A percentile compares a stretch with the other conserved stretches of the same genome.
These are phyloP conservation scores for Tenthredo distinguenda DNA, from an alignment of 2,888 invertebrate species.

Conservation along the genomic window DNA sequence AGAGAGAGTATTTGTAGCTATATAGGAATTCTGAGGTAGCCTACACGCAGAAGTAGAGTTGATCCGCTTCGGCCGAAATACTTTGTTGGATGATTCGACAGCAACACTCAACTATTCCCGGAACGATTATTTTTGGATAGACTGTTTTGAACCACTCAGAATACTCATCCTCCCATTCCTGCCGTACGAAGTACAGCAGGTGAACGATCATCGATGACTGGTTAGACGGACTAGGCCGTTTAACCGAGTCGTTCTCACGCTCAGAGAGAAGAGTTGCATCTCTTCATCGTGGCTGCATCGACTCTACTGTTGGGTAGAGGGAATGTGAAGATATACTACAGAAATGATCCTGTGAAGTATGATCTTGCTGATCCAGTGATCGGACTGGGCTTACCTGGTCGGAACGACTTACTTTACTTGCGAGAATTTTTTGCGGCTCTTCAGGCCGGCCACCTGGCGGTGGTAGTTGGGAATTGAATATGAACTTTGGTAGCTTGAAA, in stretches of 20 bases:
- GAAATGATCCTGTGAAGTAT: constrained; percentile 85
- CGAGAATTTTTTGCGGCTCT: neutral
- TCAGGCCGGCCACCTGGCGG: constrained; percentile 28
- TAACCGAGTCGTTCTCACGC: constrained; percentile 72
- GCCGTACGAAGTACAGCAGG: constrained; percentile 63
- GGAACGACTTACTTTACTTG: neutral
- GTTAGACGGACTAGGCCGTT: constrained; percentile 57
- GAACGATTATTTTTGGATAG: constrained; percentile 39
- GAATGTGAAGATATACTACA: constrained; percentile 83
- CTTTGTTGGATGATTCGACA: neutral
- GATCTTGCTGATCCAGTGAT: constrained; percentile 63
- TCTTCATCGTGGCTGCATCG: constrained; percentile 82
- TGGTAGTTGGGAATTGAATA: neutral
- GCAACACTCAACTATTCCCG: neutral
- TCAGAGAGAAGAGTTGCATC: constrained; percentile 76
- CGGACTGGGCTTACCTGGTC: neutral
- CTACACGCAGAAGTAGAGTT: neutral
- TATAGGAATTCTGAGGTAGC: too few species aligned
- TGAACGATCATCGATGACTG: constrained; percentile 76
- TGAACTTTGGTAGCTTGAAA: neutral
- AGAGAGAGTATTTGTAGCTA: neutral
- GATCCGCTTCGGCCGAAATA: neutral
- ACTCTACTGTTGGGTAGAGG: constrained; percentile 79
- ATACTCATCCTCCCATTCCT: constrained; percentile 67
- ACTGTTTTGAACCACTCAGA: constrained; percentile 69